Evolutionary conservation across 2,797 vertebrate species (phyloP).

Genomic region (Epinephelus coioides): DNA sequence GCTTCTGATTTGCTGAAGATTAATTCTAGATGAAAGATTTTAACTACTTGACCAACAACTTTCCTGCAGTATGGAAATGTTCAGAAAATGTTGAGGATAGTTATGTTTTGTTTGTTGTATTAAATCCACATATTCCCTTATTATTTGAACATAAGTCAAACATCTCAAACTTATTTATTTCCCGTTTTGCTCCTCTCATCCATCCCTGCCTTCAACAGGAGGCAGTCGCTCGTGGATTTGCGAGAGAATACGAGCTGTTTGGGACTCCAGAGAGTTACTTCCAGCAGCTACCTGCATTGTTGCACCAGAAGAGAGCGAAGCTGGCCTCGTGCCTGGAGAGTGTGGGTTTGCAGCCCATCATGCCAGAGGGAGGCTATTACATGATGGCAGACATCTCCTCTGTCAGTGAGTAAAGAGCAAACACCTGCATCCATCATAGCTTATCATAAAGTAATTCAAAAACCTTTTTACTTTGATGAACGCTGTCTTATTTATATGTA

Average conservation of each 20-base stretch:
- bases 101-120: not conserved
- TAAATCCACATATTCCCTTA: not conserved
- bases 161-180: conserved; percentile 79
- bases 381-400: conserved; percentile 91
- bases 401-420: conserved; percentile 87
- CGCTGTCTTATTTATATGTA: no score
- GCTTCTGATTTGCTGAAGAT: no score
- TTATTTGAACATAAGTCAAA: not conserved
- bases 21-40: no score
- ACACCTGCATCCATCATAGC: not conserved
- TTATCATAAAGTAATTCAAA: no score
- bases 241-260: conserved; percentile 86
- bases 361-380: conserved; percentile 90
- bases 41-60: not conserved
- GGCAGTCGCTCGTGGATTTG: conserved; percentile 90
- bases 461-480: no score
- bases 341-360: conserved; percentile 89
- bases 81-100: not conserved
- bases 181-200: not conserved
- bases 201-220: conserved; percentile 82
- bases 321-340: conserved; percentile 86
- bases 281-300: conserved; percentile 82
- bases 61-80: not conserved
- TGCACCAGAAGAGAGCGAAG: conserved; percentile 87
- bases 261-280: conserved; percentile 94